phyloP scores from a whole-genome alignment of 2,888 invertebrate species.

The Graphium colonna region DNA sequence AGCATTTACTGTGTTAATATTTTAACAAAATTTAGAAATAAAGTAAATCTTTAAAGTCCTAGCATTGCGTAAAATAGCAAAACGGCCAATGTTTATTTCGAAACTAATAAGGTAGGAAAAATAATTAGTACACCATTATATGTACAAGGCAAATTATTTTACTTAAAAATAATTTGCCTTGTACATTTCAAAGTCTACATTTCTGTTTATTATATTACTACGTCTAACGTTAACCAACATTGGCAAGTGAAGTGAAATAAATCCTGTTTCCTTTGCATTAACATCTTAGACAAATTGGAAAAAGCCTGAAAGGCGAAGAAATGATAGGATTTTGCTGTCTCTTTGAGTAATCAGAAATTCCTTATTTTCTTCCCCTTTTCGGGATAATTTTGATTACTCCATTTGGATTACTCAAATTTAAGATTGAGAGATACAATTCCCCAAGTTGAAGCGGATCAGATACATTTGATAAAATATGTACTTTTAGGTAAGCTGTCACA shows the following conservation, averaged over 20 bases:
- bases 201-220: not conserved
- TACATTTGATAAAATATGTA: slow-evolving; percentile 23
- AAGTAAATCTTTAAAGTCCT: too few species aligned
- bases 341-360: slow-evolving; percentile 63
- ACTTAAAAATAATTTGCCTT: too few species aligned
- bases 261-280: slow-evolving; percentile 42
- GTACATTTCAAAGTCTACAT: not conserved
- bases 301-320: slow-evolving; percentile 51
- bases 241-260: slow-evolving; percentile 32
- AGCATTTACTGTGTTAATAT: too few species aligned
- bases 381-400: slow-evolving; percentile 54
- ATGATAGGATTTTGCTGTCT: slow-evolving; percentile 53
- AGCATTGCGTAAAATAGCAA: too few species aligned
- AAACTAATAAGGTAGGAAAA: too few species aligned
- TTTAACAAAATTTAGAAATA: too few species aligned
- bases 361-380: slow-evolving; percentile 41
- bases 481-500: not conserved
- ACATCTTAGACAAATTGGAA: slow-evolving; percentile 53
- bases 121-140: too few species aligned
- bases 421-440: slow-evolving; percentile 16
- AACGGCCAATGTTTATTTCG: too few species aligned
- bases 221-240: slow-evolving; percentile 15
- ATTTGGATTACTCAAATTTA: slow-evolving; percentile 44
- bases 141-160: too few species aligned
- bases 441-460: slow-evolving; percentile 15